A percentile compares a stretch with the other conserved stretches of the same genome.
Evolutionary conservation across 2,113 vertebrate species (phyloP).

Genomic region (Saccopteryx bilineata): DNA sequence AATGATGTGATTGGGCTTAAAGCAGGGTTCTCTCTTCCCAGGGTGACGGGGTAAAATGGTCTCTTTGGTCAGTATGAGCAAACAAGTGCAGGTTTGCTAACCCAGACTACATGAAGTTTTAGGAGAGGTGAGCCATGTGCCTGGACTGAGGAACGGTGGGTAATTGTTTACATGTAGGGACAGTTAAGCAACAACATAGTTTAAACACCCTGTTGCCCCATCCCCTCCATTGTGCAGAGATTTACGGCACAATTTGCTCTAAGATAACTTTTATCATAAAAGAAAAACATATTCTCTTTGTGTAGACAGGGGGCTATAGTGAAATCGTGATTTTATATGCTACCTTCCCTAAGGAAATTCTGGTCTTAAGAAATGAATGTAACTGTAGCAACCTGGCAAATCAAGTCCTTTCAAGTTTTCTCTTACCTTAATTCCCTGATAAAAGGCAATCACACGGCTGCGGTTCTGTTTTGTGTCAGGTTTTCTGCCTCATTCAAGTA

Average conservation of each 20-base stretch:
- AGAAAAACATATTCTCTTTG: neutral
- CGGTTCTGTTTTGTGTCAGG: neutral
- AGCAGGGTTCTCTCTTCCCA: neutral
- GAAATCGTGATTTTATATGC: conserved; percentile 32
- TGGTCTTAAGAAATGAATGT: neutral
- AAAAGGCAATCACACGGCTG: neutral
- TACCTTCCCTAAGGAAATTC: conserved; percentile 40
- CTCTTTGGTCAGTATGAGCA: neutral
- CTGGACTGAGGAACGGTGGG: neutral
- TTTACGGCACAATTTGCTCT: neutral
- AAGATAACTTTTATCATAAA: conserved; percentile 8
- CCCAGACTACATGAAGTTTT: neutral
- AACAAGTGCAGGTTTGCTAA: neutral
- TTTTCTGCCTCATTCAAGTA: conserved; percentile 37
- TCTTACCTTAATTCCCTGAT: neutral
- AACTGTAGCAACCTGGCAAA: neutral
- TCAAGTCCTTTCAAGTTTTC: conserved; percentile 28
- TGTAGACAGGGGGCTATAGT: neutral
- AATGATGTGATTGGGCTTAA: neutral
- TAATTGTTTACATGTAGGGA: neutral
- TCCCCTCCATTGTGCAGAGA: neutral
- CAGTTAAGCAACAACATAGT: neutral
- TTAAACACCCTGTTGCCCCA: neutral
- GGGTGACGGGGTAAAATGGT: neutral
- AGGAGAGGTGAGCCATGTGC: neutral